Base-by-base conservation (phyloP, 2,888 invertebrate species). In the Phalera bucephala region DNA sequence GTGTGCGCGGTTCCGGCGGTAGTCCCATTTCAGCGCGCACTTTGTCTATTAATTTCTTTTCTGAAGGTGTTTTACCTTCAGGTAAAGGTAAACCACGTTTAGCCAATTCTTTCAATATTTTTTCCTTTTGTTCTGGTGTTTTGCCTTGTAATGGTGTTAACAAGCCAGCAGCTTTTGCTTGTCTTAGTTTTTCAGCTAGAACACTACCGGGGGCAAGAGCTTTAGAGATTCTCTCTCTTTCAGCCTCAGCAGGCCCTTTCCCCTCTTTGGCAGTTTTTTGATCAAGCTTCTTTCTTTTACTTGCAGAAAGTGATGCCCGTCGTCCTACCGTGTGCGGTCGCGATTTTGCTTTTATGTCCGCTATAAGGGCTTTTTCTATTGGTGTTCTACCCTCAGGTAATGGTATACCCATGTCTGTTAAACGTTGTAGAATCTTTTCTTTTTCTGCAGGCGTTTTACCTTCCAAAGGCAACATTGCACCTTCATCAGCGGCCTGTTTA, bases 361-460 rank as follows among this genome's bases (percentile, higher is more conserved):
- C 36, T 19, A 70, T 53, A 2, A 69, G 25, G 3, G 52, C 55
- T 39, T 68, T 72, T 45, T 62, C 64, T 0, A 67, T 66, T 0
- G 57, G 35, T 0, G 64, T 61, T 25, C 52, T 40, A 1, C 66
- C 66, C 53, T 64, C 65, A 0, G 66, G 64, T 5, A 71, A 31
- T 0, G 60, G 45, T 2, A 64, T 30, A 1, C 64, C 63, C 2
- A 48, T 31, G 13, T 54, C 58, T 1, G 47, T 54, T 31, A 58
- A 49, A 1, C 28, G 46, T 40, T 14, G 56, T 0, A 72, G 27
- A 3, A 68, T 46, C 32, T 58, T 71, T 42, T 64, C 65, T 41
- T 68, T 71, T 33, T 67, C 52, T 7, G 49, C 23, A 1, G 41
- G 25, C 2, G 51, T 35, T 45, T 65, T 64, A 0, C 65, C 67